Conservation (phyloP, 2,113 vertebrate species). For the Cheirogaleus medius region DNA sequence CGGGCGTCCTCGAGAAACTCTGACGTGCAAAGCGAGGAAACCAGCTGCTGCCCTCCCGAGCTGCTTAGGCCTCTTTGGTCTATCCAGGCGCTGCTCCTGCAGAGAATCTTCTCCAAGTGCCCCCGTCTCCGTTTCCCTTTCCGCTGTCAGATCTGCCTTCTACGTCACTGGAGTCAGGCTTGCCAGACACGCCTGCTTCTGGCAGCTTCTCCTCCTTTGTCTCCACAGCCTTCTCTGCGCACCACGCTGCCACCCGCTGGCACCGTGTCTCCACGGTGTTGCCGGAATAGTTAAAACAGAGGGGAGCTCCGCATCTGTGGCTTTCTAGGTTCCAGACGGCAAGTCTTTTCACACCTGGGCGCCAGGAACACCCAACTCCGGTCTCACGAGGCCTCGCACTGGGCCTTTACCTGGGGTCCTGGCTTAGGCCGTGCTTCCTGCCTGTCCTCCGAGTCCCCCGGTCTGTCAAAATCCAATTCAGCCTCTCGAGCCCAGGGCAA, state of each 20-base stretch:
- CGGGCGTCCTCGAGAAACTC: rapidly evolving
- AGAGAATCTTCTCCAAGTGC: background rate
- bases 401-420: background rate
- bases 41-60: rapidly evolving
- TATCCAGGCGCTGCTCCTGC: rapidly evolving
- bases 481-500: background rate
- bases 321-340: too few relatives aligned
- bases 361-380: background rate
- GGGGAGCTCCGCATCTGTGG: too few relatives aligned
- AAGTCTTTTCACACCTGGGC: background rate
- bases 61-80: rapidly evolving
- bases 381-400: rapidly evolving
- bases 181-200: rapidly evolving
- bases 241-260: rapidly evolving
- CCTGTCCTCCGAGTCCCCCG: rapidly evolving
- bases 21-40: rapidly evolving
- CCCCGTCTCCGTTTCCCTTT: rapidly evolving
- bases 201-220: background rate
- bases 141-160: too few relatives aligned
- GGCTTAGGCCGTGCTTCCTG: background rate
- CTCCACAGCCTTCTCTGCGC: background rate
- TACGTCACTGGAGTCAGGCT: background rate
- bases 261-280: background rate
- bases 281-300: rapidly evolving
- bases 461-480: rapidly evolving